A percentile compares a stretch with the other conserved stretches of the same genome.
Conservation (phyloP, 2,888 invertebrate genomes). For the Orthosia cruda region DNA sequence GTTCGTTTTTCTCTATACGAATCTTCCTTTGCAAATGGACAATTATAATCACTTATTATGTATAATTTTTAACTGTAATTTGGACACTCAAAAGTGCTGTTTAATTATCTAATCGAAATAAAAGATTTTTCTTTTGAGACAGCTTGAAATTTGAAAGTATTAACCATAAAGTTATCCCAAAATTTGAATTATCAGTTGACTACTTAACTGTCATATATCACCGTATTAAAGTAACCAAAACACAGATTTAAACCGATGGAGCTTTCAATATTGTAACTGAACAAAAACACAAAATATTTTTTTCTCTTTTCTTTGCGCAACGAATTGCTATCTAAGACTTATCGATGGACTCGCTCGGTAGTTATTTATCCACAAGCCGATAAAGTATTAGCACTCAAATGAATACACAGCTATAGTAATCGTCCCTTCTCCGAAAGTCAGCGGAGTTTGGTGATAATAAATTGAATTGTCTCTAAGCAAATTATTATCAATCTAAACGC, state of each 20-base stretch:
- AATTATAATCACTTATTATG: too few species aligned
- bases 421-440: conserved; percentile 7
- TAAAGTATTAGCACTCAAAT: not conserved
- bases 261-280: not conserved
- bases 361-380: too few species aligned
- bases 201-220: not conserved
- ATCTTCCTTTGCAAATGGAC: too few species aligned
- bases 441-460: conserved; percentile 18
- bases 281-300: not conserved
- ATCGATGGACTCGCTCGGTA: too few species aligned
- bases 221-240: not conserved
- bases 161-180: too few species aligned
- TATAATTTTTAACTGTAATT: too few species aligned
- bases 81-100: too few species aligned
- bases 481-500: conserved; percentile 12
- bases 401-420: conserved; percentile 15
- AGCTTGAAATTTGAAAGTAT: too few species aligned
- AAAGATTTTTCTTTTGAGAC: too few species aligned
- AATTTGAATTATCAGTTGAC: too few species aligned
- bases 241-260: not conserved
- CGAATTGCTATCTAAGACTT: not conserved
- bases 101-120: too few species aligned
- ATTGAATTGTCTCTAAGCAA: conserved; percentile 27
- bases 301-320: not conserved
- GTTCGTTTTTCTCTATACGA: too few species aligned